Evolutionary conservation across 2,797 vertebrate genomes (phyloP).

Genomic region (Enteromius viviparus): DNA sequence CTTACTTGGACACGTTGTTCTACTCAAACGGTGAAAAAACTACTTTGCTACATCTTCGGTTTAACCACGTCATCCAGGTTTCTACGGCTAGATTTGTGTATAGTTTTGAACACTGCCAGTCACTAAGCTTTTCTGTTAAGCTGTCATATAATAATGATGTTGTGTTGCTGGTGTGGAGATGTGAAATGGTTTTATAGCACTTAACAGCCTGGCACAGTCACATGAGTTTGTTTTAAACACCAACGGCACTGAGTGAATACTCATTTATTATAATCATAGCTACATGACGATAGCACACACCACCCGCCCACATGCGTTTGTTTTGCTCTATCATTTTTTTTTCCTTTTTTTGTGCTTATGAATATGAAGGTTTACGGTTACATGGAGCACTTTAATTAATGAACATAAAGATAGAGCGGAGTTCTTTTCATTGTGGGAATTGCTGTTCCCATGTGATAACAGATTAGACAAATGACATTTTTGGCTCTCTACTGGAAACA

Average conservation of each 20-base stretch:
- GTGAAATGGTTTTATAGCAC: slow-evolving; percentile 64
- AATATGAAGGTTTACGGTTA: slow-evolving; percentile 51
- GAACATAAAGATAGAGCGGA: slow-evolving; percentile 15
- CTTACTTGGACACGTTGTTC: slow-evolving; percentile 48
- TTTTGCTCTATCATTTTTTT: slow-evolving; percentile 26
- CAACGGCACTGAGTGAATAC: slow-evolving; percentile 45
- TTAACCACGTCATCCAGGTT: slow-evolving; percentile 36
- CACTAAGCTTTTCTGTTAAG: slow-evolving; percentile 62
- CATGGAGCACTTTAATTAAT: slow-evolving; percentile 54
- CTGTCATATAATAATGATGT: slow-evolving; percentile 61
- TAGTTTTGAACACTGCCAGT: slow-evolving; percentile 70
- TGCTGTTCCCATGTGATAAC: background rate
- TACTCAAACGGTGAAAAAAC: slow-evolving; percentile 57
- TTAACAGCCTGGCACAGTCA: slow-evolving; percentile 65
- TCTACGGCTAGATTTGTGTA: slow-evolving; percentile 61
- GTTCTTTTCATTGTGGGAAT: slow-evolving; percentile 7
- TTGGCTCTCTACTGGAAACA: slow-evolving; percentile 31
- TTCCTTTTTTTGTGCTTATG: slow-evolving; percentile 43
- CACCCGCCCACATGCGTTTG: slow-evolving; percentile 14
- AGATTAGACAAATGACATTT: slow-evolving; percentile 38
- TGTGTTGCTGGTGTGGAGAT: slow-evolving; percentile 42
- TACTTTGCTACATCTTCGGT: slow-evolving; percentile 46
- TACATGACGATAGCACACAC: slow-evolving; percentile 47
- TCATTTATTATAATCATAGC: slow-evolving; percentile 50
- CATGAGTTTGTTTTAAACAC: slow-evolving; percentile 63